Evolutionary conservation across 2,888 invertebrate genomes (phyloP), one percentile per base, ranked within the genome.

Genomic region (Noctua janthina): DNA sequence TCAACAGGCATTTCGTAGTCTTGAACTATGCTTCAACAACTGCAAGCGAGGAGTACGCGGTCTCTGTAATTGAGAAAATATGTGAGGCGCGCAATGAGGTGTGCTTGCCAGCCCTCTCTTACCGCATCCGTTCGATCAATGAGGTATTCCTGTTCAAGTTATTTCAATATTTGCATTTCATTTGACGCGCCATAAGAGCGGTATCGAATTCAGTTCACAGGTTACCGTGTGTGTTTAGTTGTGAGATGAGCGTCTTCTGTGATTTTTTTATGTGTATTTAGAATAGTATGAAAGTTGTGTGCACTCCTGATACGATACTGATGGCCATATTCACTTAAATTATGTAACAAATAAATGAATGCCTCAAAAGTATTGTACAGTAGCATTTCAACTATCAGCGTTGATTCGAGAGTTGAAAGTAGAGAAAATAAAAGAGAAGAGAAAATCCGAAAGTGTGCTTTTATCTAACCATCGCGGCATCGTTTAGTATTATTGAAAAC

Each of bases 31-130:
- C 88, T 49, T 86, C 93, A 20, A 81, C 87, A 17, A 90, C 78
- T 49, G 84, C 86, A 7, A 83, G 85, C 29, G 91, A 92, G 59
- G 92, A 92, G 76, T 94, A 92, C 73, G 81, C 89, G 4, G 84
- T 85, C 17, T 91, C 93, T 3, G 91, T 90, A 15, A 84, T 80
- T 51, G 91, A 93, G 62, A 91, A 88, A 72, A 92, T 94, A 77
- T 94, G 93, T 78, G 87, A 90, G 76, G 86, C 90, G 3, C 89
- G 94, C n/a, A 91, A 88, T 46, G 91, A 93, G 29, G 87, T 91
- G n/a, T 87, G 91, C 20, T 84, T 94, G 23, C 93, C 93, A 6
- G 92, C 91, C 17, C 83, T 94, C 83, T 56, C 74, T 13, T 88
- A 91, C 75, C 91, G 84, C 54, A 66, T 89, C 51, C 84, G 82